Evolutionary conservation across 2,888 invertebrate genomes (phyloP), one percentile per base, ranked within the genome.

Genomic region (Drosophila subsilvestris): DNA sequence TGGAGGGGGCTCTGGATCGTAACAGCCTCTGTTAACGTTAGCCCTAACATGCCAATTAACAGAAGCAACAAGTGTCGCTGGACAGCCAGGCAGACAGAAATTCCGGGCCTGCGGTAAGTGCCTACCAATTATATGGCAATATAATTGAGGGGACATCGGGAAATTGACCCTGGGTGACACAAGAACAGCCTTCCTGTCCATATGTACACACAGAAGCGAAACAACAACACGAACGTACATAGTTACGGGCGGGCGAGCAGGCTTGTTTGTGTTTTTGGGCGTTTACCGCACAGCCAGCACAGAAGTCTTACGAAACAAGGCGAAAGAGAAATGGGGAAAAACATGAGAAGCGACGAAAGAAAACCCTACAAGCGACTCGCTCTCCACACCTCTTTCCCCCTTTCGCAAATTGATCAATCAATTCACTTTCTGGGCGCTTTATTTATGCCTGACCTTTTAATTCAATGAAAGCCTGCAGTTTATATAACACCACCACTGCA

Each of bases 201-300:
- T n/a, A n/a, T 37, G 6, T 37, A 14, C 37, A 45, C 51, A 55
- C 17, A 54, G 12, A 18, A 44, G n/a, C 42, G 10, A 61, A 25
- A 32, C 20, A 37, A 25, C 25, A 63, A 63, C 27, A 50, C 14
- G 10, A 51, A 58, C 48, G 50, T 37, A 58, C 48, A 27, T 37
- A 14, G 14, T 14, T 37, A 37, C 37, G n/a, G 37, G 2, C 37
- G 14, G 14, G 37, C 37, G n/a, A 27, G 27, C 66, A 44, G 66
- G 22, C 44, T 67, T 67, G 66, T 50, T 67, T 68, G 57, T 67
- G 56, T 67, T 80, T 79, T 87, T 75, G 82, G 82, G 87, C 88
- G 82, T 83, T 75, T 69, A 83, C 80, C 63, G 54, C 61, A 25
- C 32, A 20, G 44, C 55, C 53, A 58, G 59, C 59, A 43, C 32